phyloP scores from a whole-genome alignment of 2,797 vertebrate genomes.

The Pachyuromys duprasi region DNA sequence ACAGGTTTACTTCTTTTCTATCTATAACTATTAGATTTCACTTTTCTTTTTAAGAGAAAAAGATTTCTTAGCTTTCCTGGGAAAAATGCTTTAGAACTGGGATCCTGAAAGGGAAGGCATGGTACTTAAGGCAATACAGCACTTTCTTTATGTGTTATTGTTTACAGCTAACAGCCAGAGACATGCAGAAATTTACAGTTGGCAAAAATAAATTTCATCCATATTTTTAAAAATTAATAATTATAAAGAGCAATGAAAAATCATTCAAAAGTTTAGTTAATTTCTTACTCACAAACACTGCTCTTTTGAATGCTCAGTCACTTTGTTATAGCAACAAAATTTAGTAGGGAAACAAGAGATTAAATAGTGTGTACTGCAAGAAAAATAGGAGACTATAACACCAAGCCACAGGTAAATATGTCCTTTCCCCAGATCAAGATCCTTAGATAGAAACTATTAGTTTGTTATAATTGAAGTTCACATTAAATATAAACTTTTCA shows the following conservation, averaged over 20 bases:
- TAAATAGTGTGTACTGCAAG: neutral
- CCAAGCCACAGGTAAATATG: neutral
- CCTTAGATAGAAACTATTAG: neutral
- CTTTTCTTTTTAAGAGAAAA: slow-evolving; percentile 58
- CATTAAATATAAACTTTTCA: neutral
- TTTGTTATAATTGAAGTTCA: neutral
- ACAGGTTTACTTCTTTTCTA: neutral
- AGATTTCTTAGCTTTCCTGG: slow-evolving; percentile 19
- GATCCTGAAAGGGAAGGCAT: neutral
- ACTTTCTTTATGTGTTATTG: neutral
- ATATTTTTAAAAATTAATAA: neutral
- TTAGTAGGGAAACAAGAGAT: neutral
- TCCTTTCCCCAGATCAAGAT: neutral
- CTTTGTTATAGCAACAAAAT: neutral
- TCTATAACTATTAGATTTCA: slow-evolving; percentile 25
- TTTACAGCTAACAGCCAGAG: neutral
- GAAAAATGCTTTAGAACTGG: slow-evolving; percentile 54
- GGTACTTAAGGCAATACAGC: neutral
- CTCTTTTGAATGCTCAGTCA: slow-evolving; percentile 7
- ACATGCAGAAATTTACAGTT: neutral
- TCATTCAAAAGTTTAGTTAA: neutral
- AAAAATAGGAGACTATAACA: neutral
- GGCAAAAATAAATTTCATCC: slow-evolving; percentile 29
- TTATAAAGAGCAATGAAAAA: neutral
- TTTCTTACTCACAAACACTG: neutral